A percentile compares a stretch with the other conserved stretches of the same genome.
Evolutionary conservation across 1,140 invertebrate genomes (phyloP).

Genomic region (Sinonovacula constricta): DNA sequence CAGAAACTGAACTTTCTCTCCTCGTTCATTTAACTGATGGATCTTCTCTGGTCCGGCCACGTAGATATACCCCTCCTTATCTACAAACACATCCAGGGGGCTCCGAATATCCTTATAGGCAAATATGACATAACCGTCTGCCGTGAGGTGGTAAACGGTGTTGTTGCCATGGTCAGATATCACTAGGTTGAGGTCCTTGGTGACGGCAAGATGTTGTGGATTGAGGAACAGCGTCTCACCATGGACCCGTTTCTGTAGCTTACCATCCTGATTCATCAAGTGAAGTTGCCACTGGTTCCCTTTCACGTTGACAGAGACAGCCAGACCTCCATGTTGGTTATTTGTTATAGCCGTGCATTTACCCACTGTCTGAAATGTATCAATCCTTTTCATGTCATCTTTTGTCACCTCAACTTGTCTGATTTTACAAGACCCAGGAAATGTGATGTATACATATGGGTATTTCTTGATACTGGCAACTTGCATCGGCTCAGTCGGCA

Average conservation of each 20-base stretch:
- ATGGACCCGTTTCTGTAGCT: constrained; percentile 29
- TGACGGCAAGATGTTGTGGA: constrained; percentile 34
- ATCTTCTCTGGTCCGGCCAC: constrained; percentile 29
- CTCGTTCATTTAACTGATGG: constrained; percentile 31
- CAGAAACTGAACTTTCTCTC: constrained; percentile 40
- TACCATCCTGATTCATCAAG: constrained; percentile 26
- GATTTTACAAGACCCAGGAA: constrained; percentile 37
- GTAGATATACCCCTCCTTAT: constrained; percentile 38
- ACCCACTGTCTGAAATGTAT: constrained; percentile 30
- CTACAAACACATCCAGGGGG: constrained; percentile 31
- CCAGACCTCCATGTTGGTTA: constrained; percentile 32
- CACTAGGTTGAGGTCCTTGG: constrained; percentile 25
- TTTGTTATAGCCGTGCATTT: constrained; percentile 41
- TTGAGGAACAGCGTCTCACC: constrained; percentile 33
- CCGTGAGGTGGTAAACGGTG: constrained; percentile 34
- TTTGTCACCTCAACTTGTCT: constrained; percentile 6
- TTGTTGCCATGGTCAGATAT: constrained; percentile 35
- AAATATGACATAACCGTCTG: constrained; percentile 48
- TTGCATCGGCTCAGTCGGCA: constrained; percentile 14
- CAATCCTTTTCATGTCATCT: constrained; percentile 16
- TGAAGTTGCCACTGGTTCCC: constrained; percentile 48
- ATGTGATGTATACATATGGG: constrained; percentile 25
- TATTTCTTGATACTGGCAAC: not conserved
- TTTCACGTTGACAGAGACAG: constrained; percentile 18
- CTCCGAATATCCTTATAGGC: constrained; percentile 32